Base-by-base conservation (phyloP, 2,888 invertebrate genomes). In the Noctua janthe region DNA sequence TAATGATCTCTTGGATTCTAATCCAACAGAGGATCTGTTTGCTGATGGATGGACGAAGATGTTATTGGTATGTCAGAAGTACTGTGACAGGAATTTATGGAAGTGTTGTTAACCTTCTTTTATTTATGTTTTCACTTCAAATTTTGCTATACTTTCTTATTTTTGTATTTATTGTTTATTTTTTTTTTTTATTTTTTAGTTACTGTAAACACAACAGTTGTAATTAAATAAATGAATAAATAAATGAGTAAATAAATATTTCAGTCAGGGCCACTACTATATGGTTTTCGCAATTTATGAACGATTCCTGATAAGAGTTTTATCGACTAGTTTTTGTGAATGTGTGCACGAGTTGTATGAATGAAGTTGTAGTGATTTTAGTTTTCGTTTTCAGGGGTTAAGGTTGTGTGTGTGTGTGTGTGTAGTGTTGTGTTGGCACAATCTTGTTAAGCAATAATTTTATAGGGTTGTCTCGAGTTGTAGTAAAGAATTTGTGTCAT, bases 311-410 rank as follows among this genome's bases (percentile, higher is more conserved):
- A 82, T 82, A 82, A 86, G 64, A 62, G 23, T 56, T 64, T 10
- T n/a, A 82, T 51, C 82, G 86, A 71, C 8, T 51, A 56, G 56
- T 17, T 59, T 85, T 74, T 66, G 47, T 82, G 56, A 71, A 69
- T 82, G 70, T 71, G 51, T 74, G 64, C 47, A 29, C n/a, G 64
- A 72, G 20, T n/a, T 49, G 1, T 43, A 86, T 83, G 86, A 83
- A 83, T 83, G 86, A n/a, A 74, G 23, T 69, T 81, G 51, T 71
- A 51, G 23, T 43, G n/a, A 5, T 66, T 10, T 6, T 2, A 29
- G 8, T 74, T 82, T 11, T n/a, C 51, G 59, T 64, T 62, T 82
- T 81, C 29, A 15, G 20, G 47, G n/a, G 13, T 59, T 51, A 51
- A 4, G 29, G 35, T 29, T 15, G 54, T 66, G 67, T 80, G n/a